Base-by-base conservation (phyloP, 2,797 vertebrate species). In the Sebastes nivosus region DNA sequence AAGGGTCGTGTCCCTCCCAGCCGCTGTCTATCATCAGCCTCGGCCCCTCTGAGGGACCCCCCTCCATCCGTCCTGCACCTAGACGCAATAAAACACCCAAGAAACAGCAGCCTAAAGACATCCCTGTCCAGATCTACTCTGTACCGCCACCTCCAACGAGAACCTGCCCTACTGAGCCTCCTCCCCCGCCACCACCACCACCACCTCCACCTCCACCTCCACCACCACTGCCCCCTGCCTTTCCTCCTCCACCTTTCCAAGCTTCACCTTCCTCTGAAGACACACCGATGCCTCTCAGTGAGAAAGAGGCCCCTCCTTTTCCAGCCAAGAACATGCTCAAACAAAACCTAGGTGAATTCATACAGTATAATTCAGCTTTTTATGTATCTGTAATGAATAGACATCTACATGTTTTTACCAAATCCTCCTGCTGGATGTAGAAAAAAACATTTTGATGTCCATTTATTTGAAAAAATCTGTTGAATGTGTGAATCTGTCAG, bases 301-400 rank as follows among this genome's bases (percentile, higher is more conserved):
- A 95, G 4, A 88, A 76, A 63, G 72, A 93, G 78, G 85, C 71
- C 27, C 80, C 89, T 13, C 67, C 67, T 14, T 94, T 94, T 57
- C 86, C 92, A 8, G 83, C 94, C 80, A 95, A 88, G 85, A 93
- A 76, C 18, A 91, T 77, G 65, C 89, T 95, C 69, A 94, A 91
- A 87, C 95, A 96, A 86, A 94, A 93, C 72, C 82, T 97, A 94
- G 98, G 98, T 99, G 14, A 77, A 73, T 3, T 2, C 12, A 29
- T 9, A 2, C 9, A 42, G 30, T 16, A 8, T 20, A 9, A 36
- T 76, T 68, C 6, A 27, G 34, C 11, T 4, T 59, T 71, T 61
- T 2, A 32, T 69, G 13, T 32, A 11, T 8, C 20, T 63, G 18
- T 38, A 30, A 61, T 5, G 46, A 61, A n/a, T 9, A 2, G 5